Base-by-base conservation (phyloP, 2,888 invertebrate genomes). In the Gasteruption jaculator region DNA sequence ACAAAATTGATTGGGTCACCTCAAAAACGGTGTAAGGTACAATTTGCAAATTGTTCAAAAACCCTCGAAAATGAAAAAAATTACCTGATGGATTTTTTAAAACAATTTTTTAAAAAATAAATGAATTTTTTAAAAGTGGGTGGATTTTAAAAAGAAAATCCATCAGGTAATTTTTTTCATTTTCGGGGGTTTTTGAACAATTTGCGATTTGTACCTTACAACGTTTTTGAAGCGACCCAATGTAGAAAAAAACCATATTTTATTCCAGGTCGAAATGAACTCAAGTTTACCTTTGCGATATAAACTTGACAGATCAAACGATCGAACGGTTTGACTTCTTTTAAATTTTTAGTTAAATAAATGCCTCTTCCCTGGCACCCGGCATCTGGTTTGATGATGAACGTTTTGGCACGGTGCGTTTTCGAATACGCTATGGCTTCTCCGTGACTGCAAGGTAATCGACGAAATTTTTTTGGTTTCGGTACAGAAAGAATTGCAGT, bases 281-380 rank as follows among this genome's bases (percentile, higher is more conserved):
- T 14, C 18, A 22, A 20, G 49, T 52, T 58, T 73, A 85, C 86
- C 72, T 74, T 79, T 16, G 76, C 70, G 26, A 87, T 70, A 58
- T 87, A 87, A 8, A 83, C 77, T 74, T 93, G 93, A 65, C 92
- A 92, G 47, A 94, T 88, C 69, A 91, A 83, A 59, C 87, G 83
- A 56, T 91, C 91, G 20, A 78, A 77, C 4, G 87, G 82, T 60
- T 85, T 86, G 48, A 92, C 77, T 41, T 85, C 89, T 62, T 87
- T 86, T 30, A 91, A 76, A 46, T 82, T 86, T 63, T 83, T 86
- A 0, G 91, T 90, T 29, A 94, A 74, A 67, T 85, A 87, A 55
- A 94, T 94, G 1, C 93, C 93, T 30, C 84, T 80, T 0, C 94
- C 93, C 71, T 91, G 91, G 58, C 92, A 90, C 0, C 92, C 92